A percentile compares a stretch with the other conserved stretches of the same genome.
phyloP scores from a whole-genome alignment of 2,113 vertebrate species.

The Alosa alosa region DNA sequence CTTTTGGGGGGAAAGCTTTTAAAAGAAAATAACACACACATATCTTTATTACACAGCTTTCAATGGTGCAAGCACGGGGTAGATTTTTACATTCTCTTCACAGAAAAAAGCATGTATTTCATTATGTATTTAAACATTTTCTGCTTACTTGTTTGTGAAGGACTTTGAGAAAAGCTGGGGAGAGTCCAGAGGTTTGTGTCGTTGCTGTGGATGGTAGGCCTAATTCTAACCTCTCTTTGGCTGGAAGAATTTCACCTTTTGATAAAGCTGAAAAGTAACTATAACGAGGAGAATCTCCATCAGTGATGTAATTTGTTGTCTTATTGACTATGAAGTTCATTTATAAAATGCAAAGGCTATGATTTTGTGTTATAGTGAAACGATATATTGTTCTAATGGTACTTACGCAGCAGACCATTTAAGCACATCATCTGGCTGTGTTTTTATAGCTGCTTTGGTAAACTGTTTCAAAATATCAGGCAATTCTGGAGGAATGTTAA shows the following conservation, averaged over 20 bases:
- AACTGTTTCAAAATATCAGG: constrained; percentile 89
- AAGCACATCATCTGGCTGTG: constrained; percentile 85
- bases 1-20: constrained; percentile 62
- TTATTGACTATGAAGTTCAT: neutral
- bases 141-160: constrained; percentile 85
- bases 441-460: constrained; percentile 89
- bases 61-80: neutral
- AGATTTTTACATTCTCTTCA: neutral
- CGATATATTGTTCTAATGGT: neutral
- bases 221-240: constrained; percentile 81
- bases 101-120: neutral
- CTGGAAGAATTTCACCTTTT: constrained; percentile 79
- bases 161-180: constrained; percentile 81
- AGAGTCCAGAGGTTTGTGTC: constrained; percentile 67
- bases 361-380: neutral
- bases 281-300: constrained; percentile 8
- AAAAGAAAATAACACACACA: neutral
- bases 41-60: neutral
- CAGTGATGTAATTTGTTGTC: neutral
- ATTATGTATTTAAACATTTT: neutral
- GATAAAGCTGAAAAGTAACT: constrained; percentile 88
- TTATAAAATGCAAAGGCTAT: neutral
- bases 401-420: constrained; percentile 88
- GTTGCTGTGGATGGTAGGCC: constrained; percentile 62
- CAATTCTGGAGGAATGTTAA: constrained; percentile 83